phyloP scores from a whole-genome alignment of 2,888 invertebrate species.

The Clostera curtula region DNA sequence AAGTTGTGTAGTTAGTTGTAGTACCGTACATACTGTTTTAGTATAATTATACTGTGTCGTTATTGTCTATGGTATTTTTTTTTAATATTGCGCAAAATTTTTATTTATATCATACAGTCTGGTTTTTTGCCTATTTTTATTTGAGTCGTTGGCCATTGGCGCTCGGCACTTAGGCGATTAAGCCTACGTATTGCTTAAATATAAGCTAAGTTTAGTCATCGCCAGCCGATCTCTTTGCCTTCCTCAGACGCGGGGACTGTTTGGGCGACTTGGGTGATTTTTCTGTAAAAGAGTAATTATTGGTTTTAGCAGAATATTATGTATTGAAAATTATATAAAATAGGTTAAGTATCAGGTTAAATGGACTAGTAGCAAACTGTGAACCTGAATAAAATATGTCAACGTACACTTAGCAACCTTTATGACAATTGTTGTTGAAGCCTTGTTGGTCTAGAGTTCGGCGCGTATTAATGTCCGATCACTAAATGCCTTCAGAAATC shows the following conservation, averaged over 20 bases:
- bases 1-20: too few species aligned
- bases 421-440: too few species aligned
- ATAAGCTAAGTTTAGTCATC: slow-evolving; percentile 71
- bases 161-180: slow-evolving; percentile 22
- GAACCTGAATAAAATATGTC: too few species aligned
- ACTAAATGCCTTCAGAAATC: too few species aligned
- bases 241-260: slow-evolving; percentile 86
- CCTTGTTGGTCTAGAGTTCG: too few species aligned
- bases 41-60: neutral
- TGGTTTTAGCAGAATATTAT: too few species aligned
- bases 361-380: neutral
- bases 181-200: slow-evolving; percentile 22
- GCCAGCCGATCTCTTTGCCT: slow-evolving; percentile 83
- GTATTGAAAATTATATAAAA: too few species aligned
- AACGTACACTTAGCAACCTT: too few species aligned
- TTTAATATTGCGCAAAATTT: neutral
- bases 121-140: slow-evolving; percentile 38
- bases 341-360: too few species aligned
- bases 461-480: too few species aligned
- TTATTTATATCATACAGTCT: slow-evolving; percentile 5
- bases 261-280: slow-evolving; percentile 80
- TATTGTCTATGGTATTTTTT: slow-evolving; percentile 7
- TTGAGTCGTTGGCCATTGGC: slow-evolving; percentile 30
- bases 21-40: too few species aligned
- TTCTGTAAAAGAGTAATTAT: slow-evolving; percentile 80